Conservation (phyloP, 1,140 invertebrate genomes). For the Drosophila athabasca region DNA sequence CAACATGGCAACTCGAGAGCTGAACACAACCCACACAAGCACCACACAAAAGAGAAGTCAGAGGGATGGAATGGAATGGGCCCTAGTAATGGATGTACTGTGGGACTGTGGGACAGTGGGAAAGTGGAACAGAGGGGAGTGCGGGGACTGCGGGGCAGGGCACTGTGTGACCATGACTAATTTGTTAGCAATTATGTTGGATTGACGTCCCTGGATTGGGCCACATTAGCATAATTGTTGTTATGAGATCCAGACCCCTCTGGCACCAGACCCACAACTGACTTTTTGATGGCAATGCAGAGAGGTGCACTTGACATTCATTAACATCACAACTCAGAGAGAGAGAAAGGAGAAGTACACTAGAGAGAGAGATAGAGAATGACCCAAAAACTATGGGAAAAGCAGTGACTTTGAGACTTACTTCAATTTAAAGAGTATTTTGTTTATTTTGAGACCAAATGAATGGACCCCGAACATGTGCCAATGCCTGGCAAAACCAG, state of each 20-base stretch:
- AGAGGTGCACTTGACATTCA: slow-evolving; percentile 46
- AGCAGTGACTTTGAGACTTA: not conserved
- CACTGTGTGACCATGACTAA: slow-evolving; percentile 73
- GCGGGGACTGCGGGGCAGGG: not conserved
- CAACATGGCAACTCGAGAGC: slow-evolving; percentile 43
- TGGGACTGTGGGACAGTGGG: slow-evolving; percentile 7
- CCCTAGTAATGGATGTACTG: not conserved
- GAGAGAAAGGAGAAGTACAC: slow-evolving; percentile 10
- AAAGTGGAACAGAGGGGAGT: no score
- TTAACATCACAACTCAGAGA: slow-evolving; percentile 30
- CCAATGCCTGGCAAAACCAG: no score
- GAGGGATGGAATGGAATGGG: not conserved
- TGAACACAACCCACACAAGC: slow-evolving; percentile 32
- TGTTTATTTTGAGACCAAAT: not conserved
- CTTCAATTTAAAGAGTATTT: not conserved
- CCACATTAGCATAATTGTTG: slow-evolving; percentile 77
- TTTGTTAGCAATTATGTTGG: slow-evolving; percentile 78
- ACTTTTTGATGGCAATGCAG: slow-evolving; percentile 7
- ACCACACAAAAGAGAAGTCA: slow-evolving; percentile 12
- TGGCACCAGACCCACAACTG: slow-evolving; percentile 6
- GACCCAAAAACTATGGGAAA: no score
- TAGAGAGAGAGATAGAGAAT: not conserved
- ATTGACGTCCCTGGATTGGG: slow-evolving; percentile 69
- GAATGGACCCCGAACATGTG: not conserved
- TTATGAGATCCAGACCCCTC: slow-evolving; percentile 58